Evolutionary conservation across 2,113 vertebrate genomes (phyloP).

Genomic region (Peromyscus polionotus): DNA sequence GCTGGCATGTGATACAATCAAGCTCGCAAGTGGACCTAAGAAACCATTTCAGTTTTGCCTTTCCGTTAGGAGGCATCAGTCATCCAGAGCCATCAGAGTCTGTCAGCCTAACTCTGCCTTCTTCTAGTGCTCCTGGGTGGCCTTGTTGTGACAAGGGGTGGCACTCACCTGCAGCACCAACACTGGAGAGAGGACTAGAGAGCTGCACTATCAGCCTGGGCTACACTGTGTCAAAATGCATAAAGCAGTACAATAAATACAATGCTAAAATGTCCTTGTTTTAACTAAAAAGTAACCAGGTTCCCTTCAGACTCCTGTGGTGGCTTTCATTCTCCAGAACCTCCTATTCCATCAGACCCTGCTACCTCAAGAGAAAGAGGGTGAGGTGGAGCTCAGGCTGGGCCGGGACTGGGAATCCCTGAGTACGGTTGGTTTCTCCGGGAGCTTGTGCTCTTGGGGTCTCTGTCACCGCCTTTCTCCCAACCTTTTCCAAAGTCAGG

Average conservation of each 20-base stretch:
- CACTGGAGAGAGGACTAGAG: not conserved
- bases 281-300: not conserved
- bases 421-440: too few relatives aligned
- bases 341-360: not conserved
- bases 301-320: not conserved
- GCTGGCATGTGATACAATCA: not conserved
- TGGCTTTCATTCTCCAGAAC: fast-evolving
- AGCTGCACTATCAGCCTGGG: not conserved
- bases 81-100: not conserved
- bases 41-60: not conserved
- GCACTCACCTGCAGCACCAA: not conserved
- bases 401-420: not conserved
- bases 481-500: not conserved
- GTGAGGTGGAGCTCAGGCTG: fast-evolving
- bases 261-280: not conserved
- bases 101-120: fast-evolving
- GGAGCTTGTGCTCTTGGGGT: not conserved
- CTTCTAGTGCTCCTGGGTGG: not conserved
- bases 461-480: not conserved
- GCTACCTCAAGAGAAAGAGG: not conserved
- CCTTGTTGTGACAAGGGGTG: not conserved
- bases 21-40: fast-evolving
- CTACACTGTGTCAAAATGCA: not conserved
- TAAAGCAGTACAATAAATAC: not conserved
- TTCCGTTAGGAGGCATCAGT: not conserved